Base-by-base conservation (phyloP, 1,140 invertebrate species). In the Ooceraea biroi region DNA sequence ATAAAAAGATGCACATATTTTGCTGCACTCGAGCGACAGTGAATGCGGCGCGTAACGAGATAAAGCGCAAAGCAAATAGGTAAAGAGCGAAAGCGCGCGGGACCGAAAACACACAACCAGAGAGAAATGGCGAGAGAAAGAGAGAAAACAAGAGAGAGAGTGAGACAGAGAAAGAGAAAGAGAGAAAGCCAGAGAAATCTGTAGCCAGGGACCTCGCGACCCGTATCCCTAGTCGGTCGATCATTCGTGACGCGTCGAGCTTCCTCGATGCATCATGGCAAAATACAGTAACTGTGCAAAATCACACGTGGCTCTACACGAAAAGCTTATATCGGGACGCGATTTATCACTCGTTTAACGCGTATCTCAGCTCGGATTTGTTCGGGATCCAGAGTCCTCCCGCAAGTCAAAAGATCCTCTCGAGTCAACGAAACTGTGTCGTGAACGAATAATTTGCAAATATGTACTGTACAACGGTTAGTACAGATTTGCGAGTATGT, bases 281-380 rank as follows among this genome's bases (percentile, higher is more conserved):
- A 84, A 86, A 86, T 80, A 80, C 57, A 86, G 85, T 86, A 82
- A 58, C 65, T 44, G 76, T n/a, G 46, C 65, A 66, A 66, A 86
- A 86, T 86, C 85, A 85, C 85, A 85, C 73, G 74, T 48, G 65
- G 63, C 50, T 60, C 74, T 84, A 84, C 68, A 68, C 46, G 85
- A 52, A 84, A 80, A 85, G 58, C 74, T 84, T 80, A 80, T 84
- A 86, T 86, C 85, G 57, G 30, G 83, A 25, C 50, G 57, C 85
- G 85, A 85, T 86, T 85, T 86, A 86, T 86, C 85, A 86, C 58
- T 82, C 85, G 74, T 85, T 80, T 77, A 86, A 73, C 83, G 60
- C 73, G 63, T 36, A 65, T 63, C 60, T 36, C 36, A 48, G 63
- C 36, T 30, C 48, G 48, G 50, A n/a, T 19, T 11, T 46, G 60